phyloP scores from a whole-genome alignment of 2,888 invertebrate species.

The Athalia circularis region DNA sequence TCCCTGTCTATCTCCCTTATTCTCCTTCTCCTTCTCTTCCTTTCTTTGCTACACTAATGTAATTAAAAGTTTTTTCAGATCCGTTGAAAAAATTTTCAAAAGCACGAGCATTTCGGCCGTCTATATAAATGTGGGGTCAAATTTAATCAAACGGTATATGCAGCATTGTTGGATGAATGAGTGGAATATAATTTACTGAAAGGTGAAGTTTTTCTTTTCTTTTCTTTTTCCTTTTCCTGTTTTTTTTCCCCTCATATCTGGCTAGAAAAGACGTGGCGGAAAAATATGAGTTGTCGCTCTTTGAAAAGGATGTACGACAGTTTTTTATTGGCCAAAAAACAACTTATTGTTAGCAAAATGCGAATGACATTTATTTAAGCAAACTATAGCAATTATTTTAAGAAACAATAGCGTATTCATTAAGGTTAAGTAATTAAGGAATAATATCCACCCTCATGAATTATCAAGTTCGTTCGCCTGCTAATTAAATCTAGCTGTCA shows the following conservation, averaged over 20 bases:
- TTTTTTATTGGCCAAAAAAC: no score
- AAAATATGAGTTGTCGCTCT: no score
- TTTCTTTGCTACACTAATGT: slow-evolving; percentile 1
- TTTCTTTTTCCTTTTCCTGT: background rate
- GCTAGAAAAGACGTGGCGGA: no score
- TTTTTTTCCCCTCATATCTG: no score
- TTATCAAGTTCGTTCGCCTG: slow-evolving; percentile 21
- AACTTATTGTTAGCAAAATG: no score
- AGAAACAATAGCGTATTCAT: background rate
- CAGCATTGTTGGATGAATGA: background rate
- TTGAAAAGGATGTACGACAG: no score
- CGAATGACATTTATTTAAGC: no score
- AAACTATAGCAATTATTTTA: background rate
- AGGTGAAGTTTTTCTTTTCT: background rate
- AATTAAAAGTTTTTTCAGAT: slow-evolving; percentile 32
- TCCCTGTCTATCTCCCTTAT: no score
- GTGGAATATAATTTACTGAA: background rate
- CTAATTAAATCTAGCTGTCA: slow-evolving; percentile 2
- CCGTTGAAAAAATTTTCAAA: slow-evolving; percentile 13
- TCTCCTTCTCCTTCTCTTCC: background rate
- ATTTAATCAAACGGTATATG: slow-evolving; percentile 12
- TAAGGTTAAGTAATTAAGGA: slow-evolving; percentile 21
- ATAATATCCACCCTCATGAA: slow-evolving; percentile 15
- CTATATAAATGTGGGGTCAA: background rate
- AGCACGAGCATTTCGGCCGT: background rate